Percentiles rank a stretch among this genome's conserved stretches.
Conservation (phyloP, 2,797 vertebrate genomes). For the Coluber constrictor region DNA sequence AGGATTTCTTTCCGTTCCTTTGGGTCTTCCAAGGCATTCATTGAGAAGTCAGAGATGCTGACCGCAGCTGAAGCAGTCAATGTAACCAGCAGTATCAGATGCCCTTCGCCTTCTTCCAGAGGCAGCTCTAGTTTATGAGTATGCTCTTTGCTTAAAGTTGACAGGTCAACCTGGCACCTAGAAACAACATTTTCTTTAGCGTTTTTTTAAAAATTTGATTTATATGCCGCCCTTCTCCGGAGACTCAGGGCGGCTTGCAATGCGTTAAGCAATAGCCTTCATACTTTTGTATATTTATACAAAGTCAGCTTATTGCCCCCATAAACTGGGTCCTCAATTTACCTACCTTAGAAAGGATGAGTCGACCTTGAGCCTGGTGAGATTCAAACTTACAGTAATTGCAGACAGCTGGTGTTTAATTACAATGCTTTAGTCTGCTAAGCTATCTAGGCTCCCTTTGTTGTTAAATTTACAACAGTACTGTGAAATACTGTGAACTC, state of each 20-base stretch:
- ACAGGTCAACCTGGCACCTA: slow-evolving; percentile 92
- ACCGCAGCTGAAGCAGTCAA: slow-evolving; percentile 90
- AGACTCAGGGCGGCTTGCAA: too few species aligned
- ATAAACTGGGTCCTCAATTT: too few species aligned
- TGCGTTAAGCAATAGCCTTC: too few species aligned
- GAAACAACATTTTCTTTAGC: slow-evolving; percentile 65
- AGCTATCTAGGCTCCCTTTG: not conserved
- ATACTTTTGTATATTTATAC: too few species aligned
- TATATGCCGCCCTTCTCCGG: too few species aligned
- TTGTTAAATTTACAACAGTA: slow-evolving; percentile 11
- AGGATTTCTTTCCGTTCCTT: slow-evolving; percentile 84
- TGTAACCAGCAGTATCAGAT: slow-evolving; percentile 88
- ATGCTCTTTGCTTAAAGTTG: slow-evolving; percentile 85
- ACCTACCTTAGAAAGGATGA: too few species aligned
- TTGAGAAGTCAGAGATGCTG: slow-evolving; percentile 87
- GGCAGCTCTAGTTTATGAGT: slow-evolving; percentile 89
- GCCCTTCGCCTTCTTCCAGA: slow-evolving; percentile 88
- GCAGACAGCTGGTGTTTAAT: too few species aligned
- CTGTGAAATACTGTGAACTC: not conserved
- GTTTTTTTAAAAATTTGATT: not conserved
- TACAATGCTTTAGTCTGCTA: too few species aligned
- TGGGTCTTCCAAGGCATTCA: slow-evolving; percentile 87
- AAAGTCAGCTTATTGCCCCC: too few species aligned
- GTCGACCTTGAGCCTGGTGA: too few species aligned
- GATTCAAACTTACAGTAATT: too few species aligned